Base-by-base conservation (phyloP, 1,140 invertebrate genomes). In the Drosophila virilis region DNA sequence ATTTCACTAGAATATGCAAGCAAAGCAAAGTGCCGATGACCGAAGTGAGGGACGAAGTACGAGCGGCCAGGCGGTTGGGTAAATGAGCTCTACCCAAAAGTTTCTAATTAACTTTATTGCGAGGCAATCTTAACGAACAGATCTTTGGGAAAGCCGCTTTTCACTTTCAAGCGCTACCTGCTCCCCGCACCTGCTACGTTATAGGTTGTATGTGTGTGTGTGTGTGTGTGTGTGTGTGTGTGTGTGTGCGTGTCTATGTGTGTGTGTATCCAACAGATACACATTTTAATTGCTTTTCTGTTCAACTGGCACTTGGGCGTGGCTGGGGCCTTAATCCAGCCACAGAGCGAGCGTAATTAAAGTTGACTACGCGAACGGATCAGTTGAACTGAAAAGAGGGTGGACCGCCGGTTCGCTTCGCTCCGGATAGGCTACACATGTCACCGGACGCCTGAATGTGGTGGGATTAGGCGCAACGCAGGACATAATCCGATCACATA, bases 401-500 rank as follows among this genome's bases (percentile, higher is more conserved):
- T 54, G 64, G 42, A 9, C 50, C 12, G 8, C 40, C 55, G 8
- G 13, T 22, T 38, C n/a, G n/a, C 13, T 54, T 2, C 22, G 45
- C 6, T 42, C n/a, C 15, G 10, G 13, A 45, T 54, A 40, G 60
- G 37, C 61, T 72, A 67, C 59, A 60, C 76, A 69, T 74, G 78
- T 73, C 17, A 42, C 33, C 50, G 17, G 28, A 55, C 40, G 64
- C 42, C 62, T 52, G 58, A 59, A 46, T 72, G 51, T 40, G n/a
- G 28, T 52, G 73, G 77, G 84, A 88, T 88, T 88, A 88, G 84
- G 83, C 65, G 68, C 81, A 66, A 73, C 78, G 85, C 81, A 82
- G 83, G 84, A 84, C 80, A 88, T 88, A 88, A 88, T 88, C 84
- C 84, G 84, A 88, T 88, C 84, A 88, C 77, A 89, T 84, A 88